phyloP scores from a whole-genome alignment of 2,888 invertebrate genomes.

The Dichetophora obliterata region DNA sequence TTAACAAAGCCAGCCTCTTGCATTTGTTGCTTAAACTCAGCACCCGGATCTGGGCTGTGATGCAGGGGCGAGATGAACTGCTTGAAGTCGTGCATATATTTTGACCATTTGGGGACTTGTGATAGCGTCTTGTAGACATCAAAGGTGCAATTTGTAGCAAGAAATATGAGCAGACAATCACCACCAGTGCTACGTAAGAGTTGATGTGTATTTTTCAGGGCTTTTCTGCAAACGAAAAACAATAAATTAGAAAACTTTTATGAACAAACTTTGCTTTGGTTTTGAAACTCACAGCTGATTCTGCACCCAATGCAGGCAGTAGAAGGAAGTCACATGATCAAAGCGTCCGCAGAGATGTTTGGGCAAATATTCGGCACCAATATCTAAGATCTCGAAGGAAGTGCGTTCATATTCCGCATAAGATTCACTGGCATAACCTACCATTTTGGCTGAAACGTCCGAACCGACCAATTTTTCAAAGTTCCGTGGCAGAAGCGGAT shows the following conservation, averaged over 20 bases:
- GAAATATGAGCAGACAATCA: conserved; percentile 50
- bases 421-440: conserved; percentile 74
- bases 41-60: conserved; percentile 42
- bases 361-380: conserved; percentile 70
- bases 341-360: conserved; percentile 71
- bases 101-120: conserved; percentile 45
- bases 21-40: conserved; percentile 41
- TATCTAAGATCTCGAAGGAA: conserved; percentile 71
- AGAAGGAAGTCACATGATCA: conserved; percentile 80
- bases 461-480: conserved; percentile 74
- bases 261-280: no score
- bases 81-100: conserved; percentile 47
- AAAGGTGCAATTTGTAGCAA: conserved; percentile 45
- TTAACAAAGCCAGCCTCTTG: conserved; percentile 46
- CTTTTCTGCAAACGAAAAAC: conserved; percentile 43
- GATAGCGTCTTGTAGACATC: conserved; percentile 46
- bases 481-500: conserved; percentile 73
- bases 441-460: conserved; percentile 81
- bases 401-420: conserved; percentile 68
- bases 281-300: conserved; percentile 69
- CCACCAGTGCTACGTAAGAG: conserved; percentile 46
- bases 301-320: conserved; percentile 82
- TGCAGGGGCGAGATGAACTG: conserved; percentile 47
- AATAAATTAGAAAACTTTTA: no score
- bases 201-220: conserved; percentile 46